Evolutionary conservation across 2,113 vertebrate species (phyloP).

Genomic region (Azemiops feae): DNA sequence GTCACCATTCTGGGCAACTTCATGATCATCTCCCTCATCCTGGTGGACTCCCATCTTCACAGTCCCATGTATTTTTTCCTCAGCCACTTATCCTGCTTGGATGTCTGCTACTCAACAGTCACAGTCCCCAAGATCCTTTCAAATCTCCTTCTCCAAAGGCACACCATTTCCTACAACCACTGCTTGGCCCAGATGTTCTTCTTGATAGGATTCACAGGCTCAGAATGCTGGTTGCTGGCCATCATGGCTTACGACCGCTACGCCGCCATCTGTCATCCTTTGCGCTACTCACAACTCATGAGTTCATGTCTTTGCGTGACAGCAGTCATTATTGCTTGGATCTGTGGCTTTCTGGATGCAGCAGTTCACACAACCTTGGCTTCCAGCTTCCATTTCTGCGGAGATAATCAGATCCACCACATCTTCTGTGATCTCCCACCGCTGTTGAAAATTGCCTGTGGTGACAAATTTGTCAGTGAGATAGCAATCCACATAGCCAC

Average conservation of each 20-base stretch:
- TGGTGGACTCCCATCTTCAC: background rate
- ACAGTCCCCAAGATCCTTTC: background rate
- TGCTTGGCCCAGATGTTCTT: background rate
- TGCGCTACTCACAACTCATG: background rate
- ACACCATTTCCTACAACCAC: background rate
- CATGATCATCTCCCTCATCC: background rate
- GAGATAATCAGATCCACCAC: background rate
- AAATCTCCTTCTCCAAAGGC: background rate
- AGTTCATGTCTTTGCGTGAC: background rate
- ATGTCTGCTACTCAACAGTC: background rate
- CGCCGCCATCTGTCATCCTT: background rate
- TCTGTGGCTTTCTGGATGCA: background rate
- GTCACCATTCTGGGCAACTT: background rate
- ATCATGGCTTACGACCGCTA: background rate
- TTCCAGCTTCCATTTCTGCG: background rate
- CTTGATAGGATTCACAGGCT: background rate
- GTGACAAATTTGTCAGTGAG: background rate
- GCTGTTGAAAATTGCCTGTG: background rate
- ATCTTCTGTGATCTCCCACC: background rate
- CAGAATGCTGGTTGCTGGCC: background rate
- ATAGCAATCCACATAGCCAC: background rate
- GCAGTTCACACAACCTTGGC: background rate
- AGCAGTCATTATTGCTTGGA: background rate
- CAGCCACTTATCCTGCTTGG: background rate
- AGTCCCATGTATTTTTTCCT: background rate